These are phyloP conservation scores for Rhipidura dahli DNA, from an alignment of 2,113 vertebrate species.

Conservation along the genomic window DNA sequence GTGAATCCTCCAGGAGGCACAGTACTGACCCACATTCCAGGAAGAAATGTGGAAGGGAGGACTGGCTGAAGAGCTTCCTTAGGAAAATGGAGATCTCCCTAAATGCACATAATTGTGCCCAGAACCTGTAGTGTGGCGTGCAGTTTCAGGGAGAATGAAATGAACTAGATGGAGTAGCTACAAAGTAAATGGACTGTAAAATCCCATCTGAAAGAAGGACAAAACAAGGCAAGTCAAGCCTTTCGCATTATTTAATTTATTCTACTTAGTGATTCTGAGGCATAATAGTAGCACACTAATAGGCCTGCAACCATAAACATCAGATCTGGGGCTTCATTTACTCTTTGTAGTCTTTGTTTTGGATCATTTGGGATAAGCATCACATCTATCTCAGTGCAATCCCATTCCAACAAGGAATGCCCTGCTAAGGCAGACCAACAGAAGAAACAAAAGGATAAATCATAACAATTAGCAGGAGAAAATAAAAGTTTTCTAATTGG, in stretches of 20 bases:
- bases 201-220: conserved; percentile 39
- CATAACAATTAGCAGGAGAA: neutral
- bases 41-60: neutral
- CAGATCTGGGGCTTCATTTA: neutral
- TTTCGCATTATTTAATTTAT: neutral
- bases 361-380: neutral
- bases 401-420: neutral
- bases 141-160: neutral
- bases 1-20: neutral
- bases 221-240: conserved; percentile 46
- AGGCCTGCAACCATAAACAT: conserved; percentile 11
- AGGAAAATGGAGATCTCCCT: neutral
- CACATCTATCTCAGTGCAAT: neutral
- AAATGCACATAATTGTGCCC: neutral
- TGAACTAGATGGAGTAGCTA: neutral
- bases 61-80: neutral
- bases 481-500: neutral
- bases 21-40: neutral
- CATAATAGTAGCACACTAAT: neutral
- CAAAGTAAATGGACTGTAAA: conserved; percentile 45
- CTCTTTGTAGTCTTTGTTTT: neutral
- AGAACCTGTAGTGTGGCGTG: neutral
- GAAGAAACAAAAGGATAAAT: neutral
- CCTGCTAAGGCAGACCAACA: neutral
- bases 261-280: conserved; percentile 6